A percentile compares a stretch with the other conserved stretches of the same genome.
Conservation (phyloP, 2,797 vertebrate species). For the Chelmon rostratus region DNA sequence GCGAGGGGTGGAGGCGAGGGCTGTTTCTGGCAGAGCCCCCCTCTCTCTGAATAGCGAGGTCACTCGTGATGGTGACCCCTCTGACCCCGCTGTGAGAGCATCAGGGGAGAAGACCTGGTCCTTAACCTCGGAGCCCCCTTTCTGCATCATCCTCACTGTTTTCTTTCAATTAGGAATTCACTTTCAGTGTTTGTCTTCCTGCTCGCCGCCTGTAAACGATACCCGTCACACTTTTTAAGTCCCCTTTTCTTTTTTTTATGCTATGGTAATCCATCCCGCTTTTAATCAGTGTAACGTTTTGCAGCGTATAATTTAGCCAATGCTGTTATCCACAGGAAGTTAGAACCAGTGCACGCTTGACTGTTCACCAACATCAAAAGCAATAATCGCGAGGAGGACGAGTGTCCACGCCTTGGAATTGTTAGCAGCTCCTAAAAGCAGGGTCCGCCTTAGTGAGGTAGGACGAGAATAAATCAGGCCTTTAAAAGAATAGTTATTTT, state of each 20-base stretch:
- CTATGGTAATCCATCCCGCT: neutral
- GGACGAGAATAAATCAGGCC: neutral
- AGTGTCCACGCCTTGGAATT: neutral
- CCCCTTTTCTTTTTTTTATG: neutral
- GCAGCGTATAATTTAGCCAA: neutral
- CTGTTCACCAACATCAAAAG: neutral
- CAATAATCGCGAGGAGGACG: neutral
- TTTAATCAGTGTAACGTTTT: neutral
- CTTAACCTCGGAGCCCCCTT: slow-evolving; percentile 63
- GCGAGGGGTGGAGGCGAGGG: slow-evolving; percentile 79
- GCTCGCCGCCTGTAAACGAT: slow-evolving; percentile 5
- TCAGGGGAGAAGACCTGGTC: slow-evolving; percentile 82
- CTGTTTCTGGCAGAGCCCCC: slow-evolving; percentile 80
- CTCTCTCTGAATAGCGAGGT: slow-evolving; percentile 59
- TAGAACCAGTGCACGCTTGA: neutral
- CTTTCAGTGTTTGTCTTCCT: slow-evolving; percentile 34
- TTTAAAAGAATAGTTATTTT: neutral
- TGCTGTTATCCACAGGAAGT: neutral
- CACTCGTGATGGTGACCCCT: slow-evolving; percentile 83
- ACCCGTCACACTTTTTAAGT: neutral
- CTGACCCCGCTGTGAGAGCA: slow-evolving; percentile 82
- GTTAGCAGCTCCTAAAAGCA: neutral
- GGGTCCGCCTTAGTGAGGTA: neutral
- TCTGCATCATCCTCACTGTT: slow-evolving; percentile 46
- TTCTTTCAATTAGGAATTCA: slow-evolving; percentile 54